A percentile compares a stretch with the other conserved stretches of the same genome.
Evolutionary conservation across 2,797 vertebrate species (phyloP).

Genomic region (Sebastes nivosus): DNA sequence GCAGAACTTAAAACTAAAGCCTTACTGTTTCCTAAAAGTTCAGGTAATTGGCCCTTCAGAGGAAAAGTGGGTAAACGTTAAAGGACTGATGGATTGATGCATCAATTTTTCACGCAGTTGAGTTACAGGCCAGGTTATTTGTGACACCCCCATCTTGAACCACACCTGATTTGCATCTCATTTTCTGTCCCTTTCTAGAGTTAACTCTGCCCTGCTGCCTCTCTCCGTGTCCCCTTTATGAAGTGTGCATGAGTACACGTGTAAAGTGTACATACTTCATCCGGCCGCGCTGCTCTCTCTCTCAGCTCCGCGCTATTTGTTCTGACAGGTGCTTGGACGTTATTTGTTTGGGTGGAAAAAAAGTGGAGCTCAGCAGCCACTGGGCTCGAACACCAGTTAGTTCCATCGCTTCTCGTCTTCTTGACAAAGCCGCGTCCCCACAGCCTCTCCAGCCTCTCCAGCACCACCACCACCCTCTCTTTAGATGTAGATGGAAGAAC

Average conservation of each 20-base stretch:
- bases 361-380: slow-evolving; percentile 54
- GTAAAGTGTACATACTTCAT: slow-evolving; percentile 22
- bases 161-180: background rate
- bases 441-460: background rate
- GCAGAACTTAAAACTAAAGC: background rate
- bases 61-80: background rate
- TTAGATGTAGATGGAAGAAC: slow-evolving; percentile 8
- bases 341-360: slow-evolving; percentile 72
- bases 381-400: slow-evolving; percentile 19
- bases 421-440: background rate
- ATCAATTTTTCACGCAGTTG: background rate
- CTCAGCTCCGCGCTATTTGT: slow-evolving; percentile 28
- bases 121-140: background rate
- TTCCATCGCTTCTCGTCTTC: slow-evolving; percentile 24
- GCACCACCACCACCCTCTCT: background rate
- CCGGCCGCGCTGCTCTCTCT: slow-evolving; percentile 18
- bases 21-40: background rate
- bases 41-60: background rate
- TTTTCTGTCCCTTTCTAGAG: background rate
- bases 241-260: background rate
- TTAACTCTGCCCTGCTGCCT: background rate
- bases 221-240: slow-evolving; percentile 6
- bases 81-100: background rate
- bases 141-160: background rate
- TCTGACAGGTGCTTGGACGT: slow-evolving; percentile 66